Base-by-base conservation (phyloP, 2,113 vertebrate genomes). In the Ammodytes dubius region DNA sequence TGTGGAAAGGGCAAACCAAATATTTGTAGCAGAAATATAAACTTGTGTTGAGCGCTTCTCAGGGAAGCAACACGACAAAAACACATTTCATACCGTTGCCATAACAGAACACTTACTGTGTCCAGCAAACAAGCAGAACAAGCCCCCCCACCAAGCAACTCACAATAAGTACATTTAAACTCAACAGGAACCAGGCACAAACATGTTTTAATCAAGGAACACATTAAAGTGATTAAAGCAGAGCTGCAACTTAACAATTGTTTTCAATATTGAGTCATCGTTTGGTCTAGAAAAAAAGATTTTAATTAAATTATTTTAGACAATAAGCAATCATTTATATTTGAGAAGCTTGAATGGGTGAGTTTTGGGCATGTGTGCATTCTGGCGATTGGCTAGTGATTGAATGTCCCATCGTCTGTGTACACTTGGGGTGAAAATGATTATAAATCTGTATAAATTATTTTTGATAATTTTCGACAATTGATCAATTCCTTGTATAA, bases 101-200 rank as follows among this genome's bases (percentile, higher is more conserved):
- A 79, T 77, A 82, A 87, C 83, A 89, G 65, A 73, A 50, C 79
- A 88, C 60, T 88, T 68, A 59, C 71, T 45, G 66, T 82, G 19
- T 70, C 14, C 72, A 43, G 15, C 64, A 77, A 75, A 87, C 74
- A 59, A 72, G 67, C 63, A 9, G 46, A 70, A 56, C 15, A 27
- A n/a, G 50, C 50, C 52, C 64, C 64, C 52, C 12, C n/a, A 17
- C 42, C 12, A 8, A 49, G 14, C 14, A 3, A 60, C 39, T 67
- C 4, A 68, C 39, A 68, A 39, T 60, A 39, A 68, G 56, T 1
- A 40, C 56, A 67, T 58, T 56, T 50, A 64, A 39, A 57, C 10
- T 50, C 19, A 4, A 19, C 58, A 3, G 47, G 46, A 35, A 52
- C 49, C 0, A 37, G 15, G 66, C 9, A 7, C 43, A 1, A 27